These are phyloP conservation scores for Anniella stebbinsi DNA, from an alignment of 2,797 vertebrate species.

Conservation along the genomic window DNA sequence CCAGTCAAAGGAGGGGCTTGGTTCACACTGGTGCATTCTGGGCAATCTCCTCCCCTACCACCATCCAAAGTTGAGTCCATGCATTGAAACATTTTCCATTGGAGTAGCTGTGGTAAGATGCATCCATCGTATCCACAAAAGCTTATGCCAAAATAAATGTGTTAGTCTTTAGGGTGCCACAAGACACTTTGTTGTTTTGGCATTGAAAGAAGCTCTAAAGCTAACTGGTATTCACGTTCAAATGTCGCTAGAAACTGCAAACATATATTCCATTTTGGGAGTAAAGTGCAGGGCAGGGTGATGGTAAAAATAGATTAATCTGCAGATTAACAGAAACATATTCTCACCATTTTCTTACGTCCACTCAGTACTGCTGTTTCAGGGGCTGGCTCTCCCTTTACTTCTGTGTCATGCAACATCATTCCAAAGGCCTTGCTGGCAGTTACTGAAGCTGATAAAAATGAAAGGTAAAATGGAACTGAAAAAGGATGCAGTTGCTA, in stretches of 20 bases:
- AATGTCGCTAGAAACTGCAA: neutral
- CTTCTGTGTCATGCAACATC: neutral
- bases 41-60: neutral
- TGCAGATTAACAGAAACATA: neutral
- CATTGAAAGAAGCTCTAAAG: neutral
- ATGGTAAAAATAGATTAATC: neutral
- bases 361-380: neutral
- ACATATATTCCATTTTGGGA: neutral
- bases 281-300: neutral
- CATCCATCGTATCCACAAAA: too few relatives aligned
- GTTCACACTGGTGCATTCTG: neutral
- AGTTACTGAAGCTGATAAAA: slow-evolving; percentile 4
- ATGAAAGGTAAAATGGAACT: neutral
- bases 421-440: neutral
- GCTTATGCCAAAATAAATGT: too few relatives aligned
- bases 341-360: neutral
- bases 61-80: neutral
- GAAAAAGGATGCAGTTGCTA: neutral
- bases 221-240: neutral
- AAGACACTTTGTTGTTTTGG: too few relatives aligned
- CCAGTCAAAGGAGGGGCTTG: neutral
- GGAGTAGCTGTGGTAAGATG: too few relatives aligned
- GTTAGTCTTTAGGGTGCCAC: too few relatives aligned
- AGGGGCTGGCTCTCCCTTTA: neutral
- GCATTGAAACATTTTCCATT: neutral